Conservation (phyloP, 2,888 invertebrate genomes). For the Heliconius erato region DNA sequence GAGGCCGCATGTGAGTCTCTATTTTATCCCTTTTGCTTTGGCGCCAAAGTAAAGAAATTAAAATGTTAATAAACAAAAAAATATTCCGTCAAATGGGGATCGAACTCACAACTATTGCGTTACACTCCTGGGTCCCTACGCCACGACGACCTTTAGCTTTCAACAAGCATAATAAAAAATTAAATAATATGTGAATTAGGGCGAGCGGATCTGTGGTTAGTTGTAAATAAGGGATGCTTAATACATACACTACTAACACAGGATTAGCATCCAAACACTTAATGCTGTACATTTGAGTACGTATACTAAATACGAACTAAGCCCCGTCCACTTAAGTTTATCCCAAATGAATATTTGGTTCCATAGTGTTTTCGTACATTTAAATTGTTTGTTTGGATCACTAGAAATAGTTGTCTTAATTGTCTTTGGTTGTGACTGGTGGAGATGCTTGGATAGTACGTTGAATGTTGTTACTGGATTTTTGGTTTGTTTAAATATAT, state of each 20-base stretch:
- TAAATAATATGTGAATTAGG: conserved; percentile 3
- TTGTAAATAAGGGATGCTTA: conserved; percentile 40
- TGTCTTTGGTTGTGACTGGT: neutral
- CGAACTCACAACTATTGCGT: too few relatives aligned
- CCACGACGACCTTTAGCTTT: too few relatives aligned
- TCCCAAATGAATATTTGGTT: conserved; percentile 23
- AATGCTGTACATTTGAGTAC: conserved; percentile 32
- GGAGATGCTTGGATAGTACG: neutral
- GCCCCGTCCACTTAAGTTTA: conserved; percentile 28
- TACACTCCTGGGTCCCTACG: too few relatives aligned
- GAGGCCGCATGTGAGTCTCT: too few relatives aligned
- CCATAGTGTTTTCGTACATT: neutral
- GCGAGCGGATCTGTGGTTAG: conserved; percentile 28
- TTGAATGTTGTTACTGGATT: neutral
- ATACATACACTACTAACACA: conserved; percentile 37
- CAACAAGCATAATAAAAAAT: neutral
- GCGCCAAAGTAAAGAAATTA: too few relatives aligned
- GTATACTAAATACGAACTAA: conserved; percentile 34
- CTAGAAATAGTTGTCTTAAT: conserved; percentile 2
- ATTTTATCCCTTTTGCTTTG: too few relatives aligned
- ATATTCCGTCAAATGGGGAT: too few relatives aligned
- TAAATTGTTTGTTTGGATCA: conserved; percentile 18
- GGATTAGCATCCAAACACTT: conserved; percentile 44
- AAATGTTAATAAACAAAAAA: too few relatives aligned
- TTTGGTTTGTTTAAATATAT: neutral